A percentile compares a stretch with the other conserved stretches of the same genome.
Evolutionary conservation across 1,140 invertebrate species (phyloP).

Genomic region (Proctacanthus coquilletti): DNA sequence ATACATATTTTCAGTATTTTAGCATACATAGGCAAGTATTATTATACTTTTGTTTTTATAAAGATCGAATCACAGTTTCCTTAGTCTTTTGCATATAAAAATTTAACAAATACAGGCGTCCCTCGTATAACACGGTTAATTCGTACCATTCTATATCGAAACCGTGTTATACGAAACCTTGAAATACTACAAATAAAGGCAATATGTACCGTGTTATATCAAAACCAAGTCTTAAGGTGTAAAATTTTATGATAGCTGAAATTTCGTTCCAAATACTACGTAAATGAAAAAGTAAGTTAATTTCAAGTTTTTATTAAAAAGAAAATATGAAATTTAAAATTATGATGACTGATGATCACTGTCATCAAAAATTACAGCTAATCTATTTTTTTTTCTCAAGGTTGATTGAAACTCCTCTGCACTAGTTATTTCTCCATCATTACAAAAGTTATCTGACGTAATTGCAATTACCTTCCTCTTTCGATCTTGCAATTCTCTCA

Average conservation of each 20-base stretch:
- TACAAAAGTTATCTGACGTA: background rate
- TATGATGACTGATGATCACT: conserved; percentile 1
- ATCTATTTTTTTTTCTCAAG: background rate
- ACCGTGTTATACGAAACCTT: conserved; percentile 1
- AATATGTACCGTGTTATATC: conserved; percentile 1
- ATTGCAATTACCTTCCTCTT: background rate
- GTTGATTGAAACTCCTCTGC: background rate
- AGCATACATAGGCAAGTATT: too few species aligned
- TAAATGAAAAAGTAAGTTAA: background rate
- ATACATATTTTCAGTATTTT: too few species aligned
- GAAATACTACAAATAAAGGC: background rate
- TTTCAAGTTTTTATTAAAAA: conserved; percentile 1
- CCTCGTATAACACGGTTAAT: conserved; percentile 1
- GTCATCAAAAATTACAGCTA: background rate
- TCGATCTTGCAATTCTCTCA: background rate
- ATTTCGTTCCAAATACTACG: conserved; percentile 1
- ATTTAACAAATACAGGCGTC: too few species aligned
- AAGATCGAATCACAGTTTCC: too few species aligned
- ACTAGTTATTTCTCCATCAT: conserved; percentile 1
- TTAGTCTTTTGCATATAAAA: too few species aligned
- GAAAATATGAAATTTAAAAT: background rate
- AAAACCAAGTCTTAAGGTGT: too few species aligned
- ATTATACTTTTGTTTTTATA: too few species aligned
- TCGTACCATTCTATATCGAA: background rate
- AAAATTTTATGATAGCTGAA: conserved; percentile 1